Evolutionary conservation across 2,888 invertebrate genomes (phyloP), one percentile per base, ranked within the genome.

Genomic region (Cylindroiulus punctatus): DNA sequence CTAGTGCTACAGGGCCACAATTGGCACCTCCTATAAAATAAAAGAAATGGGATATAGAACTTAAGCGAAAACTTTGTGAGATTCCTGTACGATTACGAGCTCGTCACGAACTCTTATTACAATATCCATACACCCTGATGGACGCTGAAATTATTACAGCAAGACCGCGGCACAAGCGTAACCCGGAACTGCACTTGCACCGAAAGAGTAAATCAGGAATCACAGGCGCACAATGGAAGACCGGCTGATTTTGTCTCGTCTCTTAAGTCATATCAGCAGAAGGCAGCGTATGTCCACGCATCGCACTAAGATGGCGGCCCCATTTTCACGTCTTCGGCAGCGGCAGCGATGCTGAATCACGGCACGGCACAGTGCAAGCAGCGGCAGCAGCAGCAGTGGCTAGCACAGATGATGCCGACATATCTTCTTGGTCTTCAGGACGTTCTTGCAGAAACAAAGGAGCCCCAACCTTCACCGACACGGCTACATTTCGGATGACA

Each of bases 271-370:
- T 26, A 65, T 65, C 65, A 0, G 22, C n/a, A 26, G 26, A 26
- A 26, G 26, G 65, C 12, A n/a, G 26, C 26, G 26, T 26, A 65
- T 26, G 65, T 65, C 8, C 65, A 65, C n/a, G 26, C 65, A 12
- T n/a, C 65, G 26, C 65, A 65, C 65, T 26, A 65, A 65, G 26
- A 65, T 65, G 65, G 65, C 65, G 65, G 65, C 65, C 26, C 26
- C 65, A 26, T 26, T 26, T 65, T 26, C 57, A 57, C 65, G 26
- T 65, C n/a, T 65, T 65, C 65, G 26, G 26, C 65, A 65, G 26
- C 65, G 30, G 10, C 26, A 5, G 26, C 57, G 22, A n/a, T 26
- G 4, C 40, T 7, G 26, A 10, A 26, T 10, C 65, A 12, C 14
- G 4, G 65, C 12, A 26, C n/a, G n/a, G n/a, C n/a, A n/a, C n/a